Evolutionary conservation across 2,797 vertebrate genomes (phyloP).

Genomic region (Phrynocephalus guinanensis): DNA sequence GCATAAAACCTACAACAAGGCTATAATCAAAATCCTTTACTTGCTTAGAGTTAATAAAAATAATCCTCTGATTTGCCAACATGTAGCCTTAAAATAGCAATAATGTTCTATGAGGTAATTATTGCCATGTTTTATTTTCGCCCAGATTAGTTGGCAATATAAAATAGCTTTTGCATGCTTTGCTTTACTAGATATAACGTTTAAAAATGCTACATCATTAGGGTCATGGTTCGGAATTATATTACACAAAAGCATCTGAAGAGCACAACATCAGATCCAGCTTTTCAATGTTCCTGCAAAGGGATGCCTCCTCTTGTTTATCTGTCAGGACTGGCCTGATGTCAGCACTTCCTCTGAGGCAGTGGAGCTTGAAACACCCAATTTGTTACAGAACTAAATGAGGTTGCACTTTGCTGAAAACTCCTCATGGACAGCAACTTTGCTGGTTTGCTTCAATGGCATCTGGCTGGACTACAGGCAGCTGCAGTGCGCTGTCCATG

Average conservation of each 20-base stretch:
- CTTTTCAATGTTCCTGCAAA: background rate
- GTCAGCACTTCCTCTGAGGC: background rate
- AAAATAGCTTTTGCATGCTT: background rate
- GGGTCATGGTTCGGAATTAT: background rate
- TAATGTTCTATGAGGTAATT: background rate
- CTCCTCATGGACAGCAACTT: too few species aligned
- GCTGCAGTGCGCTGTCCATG: conserved; percentile 6
- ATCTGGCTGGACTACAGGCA: background rate
- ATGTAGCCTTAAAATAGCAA: background rate
- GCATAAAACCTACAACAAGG: background rate
- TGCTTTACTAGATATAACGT: background rate
- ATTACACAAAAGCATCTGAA: background rate
- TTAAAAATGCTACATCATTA: background rate
- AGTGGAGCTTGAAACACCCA: background rate
- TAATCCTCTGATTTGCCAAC: background rate
- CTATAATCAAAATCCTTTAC: background rate
- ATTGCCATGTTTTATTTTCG: background rate
- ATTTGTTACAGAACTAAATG: background rate
- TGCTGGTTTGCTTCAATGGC: background rate
- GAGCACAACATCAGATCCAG: background rate
- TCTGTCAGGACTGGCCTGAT: background rate
- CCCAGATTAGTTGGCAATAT: background rate
- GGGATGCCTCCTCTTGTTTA: background rate
- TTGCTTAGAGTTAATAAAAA: background rate
- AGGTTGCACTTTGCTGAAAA: background rate